Base-by-base conservation (phyloP, 92 coral and sea anemone genomes). In the Epizoanthus ramosus region DNA sequence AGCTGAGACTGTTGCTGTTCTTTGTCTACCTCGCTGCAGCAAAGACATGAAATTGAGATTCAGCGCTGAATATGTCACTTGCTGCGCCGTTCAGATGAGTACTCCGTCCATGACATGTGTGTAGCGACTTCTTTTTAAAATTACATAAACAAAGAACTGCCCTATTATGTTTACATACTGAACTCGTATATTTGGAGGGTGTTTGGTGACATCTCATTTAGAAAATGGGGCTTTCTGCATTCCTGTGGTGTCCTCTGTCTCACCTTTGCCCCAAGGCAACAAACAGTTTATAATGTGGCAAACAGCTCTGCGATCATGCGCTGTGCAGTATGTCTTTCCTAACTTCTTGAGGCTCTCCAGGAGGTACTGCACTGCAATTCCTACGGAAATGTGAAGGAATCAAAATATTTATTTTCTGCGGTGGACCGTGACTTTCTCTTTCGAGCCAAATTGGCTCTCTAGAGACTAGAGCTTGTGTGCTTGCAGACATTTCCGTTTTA, bases 321-420 rank as follows among this genome's bases (percentile, higher is more conserved):
- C 58, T 58, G 13, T 60, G 71, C 71, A 77, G 60, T 18, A 25
- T 57, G 21, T 58, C 18, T 75, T 75, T 64, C 3, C 47, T 18
- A 57, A 41, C 43, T 57, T 37, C 19, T 76, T 52, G 66, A 31
- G 23, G 31, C 23, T 33, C 24, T n/a, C 39, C 82, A 43, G 56
- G 45, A 77, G 52, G 18, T 17, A 77, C 41, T 23, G 41, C 21
- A 5, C 19, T 37, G 22, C 68, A 69, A 77, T 57, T 69, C 82
- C 82, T 39, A 57, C 82, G 19, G 71, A 63, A 75, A 75, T 75
- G 80, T 33, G 16, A 14, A 57, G 61, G 71, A 61, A 75, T 58
- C 52, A 77, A 77, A 77, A 35, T 61, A 63, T 77, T 77, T 50
- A 61, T 39, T 21, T 75, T 77, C 45, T 61, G 66, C 82, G 82